Evolutionary conservation across 1,140 invertebrate species (phyloP), one percentile per base, ranked within the genome.

Genomic region (Muscidifurax raptorellus): DNA sequence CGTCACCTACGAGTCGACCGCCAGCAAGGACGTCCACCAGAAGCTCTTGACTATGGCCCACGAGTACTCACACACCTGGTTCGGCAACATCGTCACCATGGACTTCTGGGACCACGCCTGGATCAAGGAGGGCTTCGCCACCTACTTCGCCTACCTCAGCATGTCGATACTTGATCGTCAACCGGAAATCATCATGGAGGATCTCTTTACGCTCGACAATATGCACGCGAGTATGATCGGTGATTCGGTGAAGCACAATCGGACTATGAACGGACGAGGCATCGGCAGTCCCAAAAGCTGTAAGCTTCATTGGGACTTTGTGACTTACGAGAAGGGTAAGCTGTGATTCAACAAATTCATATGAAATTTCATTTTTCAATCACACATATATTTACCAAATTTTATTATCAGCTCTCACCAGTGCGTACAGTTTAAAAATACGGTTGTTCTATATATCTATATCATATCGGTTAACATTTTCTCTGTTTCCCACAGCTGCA

Each of bases 81-180:
- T 97, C 88, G 96, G 96, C 12, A 96, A 97, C 90, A 91, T 97
- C 2, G 96, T 97, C 6, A 97, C 96, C 0, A 96, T 96, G 87
- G 91, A 92, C 83, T 96, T 95, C 94, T 97, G 96, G 96, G 94
- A 95, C 67, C 95, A 97, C 88, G 93, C 97, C 0, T 97, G 97
- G 96, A 91, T 98, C 7, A 97, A 97, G 88, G 97, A 97, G 89
- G 97, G 96, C 0, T 97, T 98, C 84, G 96, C 97, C 9, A 95
- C 95, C 1, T 97, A 95, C 89, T 94, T 97, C 86, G 94, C 95
- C 87, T 96, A 96, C 88, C 92, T 96, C 2, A 95, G 93, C 95
- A 93, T 88, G 15, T 1, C 9, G 82, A 69, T 28, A 27, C 12
- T 80, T 0, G 47, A 86, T 91, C 93, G 94, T 71, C 90, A 94